These are phyloP conservation scores for Pammene aurita DNA, from an alignment of 2,888 invertebrate species.

Conservation along the genomic window DNA sequence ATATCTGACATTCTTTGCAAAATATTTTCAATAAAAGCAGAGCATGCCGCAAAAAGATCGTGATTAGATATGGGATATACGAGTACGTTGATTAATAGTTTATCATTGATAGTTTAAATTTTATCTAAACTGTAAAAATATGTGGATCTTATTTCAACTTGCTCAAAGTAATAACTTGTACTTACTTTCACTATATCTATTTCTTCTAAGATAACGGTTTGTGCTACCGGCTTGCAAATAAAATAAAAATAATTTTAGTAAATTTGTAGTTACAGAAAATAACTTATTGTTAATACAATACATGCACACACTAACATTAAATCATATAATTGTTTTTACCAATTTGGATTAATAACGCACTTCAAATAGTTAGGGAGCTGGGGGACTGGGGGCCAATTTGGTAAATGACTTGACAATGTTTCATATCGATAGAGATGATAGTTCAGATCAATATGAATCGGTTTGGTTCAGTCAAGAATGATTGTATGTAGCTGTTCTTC, in stretches of 20 bases:
- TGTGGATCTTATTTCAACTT: conserved; percentile 11
- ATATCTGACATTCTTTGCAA: background rate
- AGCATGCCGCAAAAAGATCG: conserved; percentile 15
- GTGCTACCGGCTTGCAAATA: conserved; percentile 50
- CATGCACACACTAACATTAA: conserved; percentile 35
- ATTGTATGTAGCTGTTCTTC: too few species aligned
- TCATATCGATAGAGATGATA: too few species aligned
- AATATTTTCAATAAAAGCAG: conserved; percentile 12
- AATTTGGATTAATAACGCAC: conserved; percentile 3
- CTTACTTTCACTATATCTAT: conserved; percentile 47
- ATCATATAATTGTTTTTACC: background rate
- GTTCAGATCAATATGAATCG: too few species aligned
- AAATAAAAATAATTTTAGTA: conserved; percentile 45
- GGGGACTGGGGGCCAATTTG: too few species aligned
- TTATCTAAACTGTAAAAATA: too few species aligned
- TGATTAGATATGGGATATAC: background rate
- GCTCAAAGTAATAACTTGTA: conserved; percentile 24
- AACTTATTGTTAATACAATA: conserved; percentile 11
- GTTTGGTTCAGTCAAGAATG: too few species aligned
- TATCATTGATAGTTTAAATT: background rate
- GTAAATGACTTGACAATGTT: too few species aligned
- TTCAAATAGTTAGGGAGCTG: background rate
- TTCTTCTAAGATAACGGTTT: conserved; percentile 47
- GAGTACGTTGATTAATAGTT: background rate
- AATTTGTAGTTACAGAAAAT: conserved; percentile 29